These are phyloP conservation scores for Edolisoma coerulescens DNA, from an alignment of 2,113 vertebrate genomes.

Conservation along the genomic window DNA sequence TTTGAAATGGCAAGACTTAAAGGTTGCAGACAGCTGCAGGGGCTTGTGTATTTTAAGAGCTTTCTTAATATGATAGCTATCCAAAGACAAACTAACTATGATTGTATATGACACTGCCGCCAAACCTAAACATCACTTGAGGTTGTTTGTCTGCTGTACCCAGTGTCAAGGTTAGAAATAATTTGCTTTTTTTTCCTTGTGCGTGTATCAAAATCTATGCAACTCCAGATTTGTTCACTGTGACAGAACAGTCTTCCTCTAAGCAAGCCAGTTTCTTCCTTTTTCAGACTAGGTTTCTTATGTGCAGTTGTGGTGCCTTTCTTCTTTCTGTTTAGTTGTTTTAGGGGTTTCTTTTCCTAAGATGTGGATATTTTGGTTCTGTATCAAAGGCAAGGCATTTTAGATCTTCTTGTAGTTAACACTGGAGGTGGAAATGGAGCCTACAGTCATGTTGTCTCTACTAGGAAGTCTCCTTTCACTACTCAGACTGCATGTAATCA, in stretches of 20 bases:
- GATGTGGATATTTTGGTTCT: not conserved
- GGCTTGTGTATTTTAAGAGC: not conserved
- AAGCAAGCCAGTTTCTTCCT: not conserved
- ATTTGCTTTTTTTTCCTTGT: not conserved
- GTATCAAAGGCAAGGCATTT: not conserved
- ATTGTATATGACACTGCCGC: not conserved
- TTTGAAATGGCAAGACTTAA: slow-evolving; percentile 35
- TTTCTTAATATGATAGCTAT: not conserved
- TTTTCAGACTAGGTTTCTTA: not conserved
- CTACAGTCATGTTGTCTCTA: not conserved
- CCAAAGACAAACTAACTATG: not conserved
- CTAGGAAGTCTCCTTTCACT: not conserved
- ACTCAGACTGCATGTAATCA: not conserved
- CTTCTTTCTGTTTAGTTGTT: not conserved
- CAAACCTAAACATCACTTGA: not conserved
- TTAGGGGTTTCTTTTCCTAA: not conserved
- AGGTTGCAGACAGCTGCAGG: slow-evolving; percentile 35
- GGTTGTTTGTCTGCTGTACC: not conserved
- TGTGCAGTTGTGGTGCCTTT: not conserved
- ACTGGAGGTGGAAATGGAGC: not conserved
- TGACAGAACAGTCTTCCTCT: not conserved
- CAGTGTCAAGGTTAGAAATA: not conserved
- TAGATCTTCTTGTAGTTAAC: not conserved
- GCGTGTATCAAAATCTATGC: not conserved
- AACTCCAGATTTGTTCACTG: not conserved